Evolutionary conservation across 2,888 invertebrate genomes (phyloP), one percentile per base, ranked within the genome.

Genomic region (Epinotia brunnichana): DNA sequence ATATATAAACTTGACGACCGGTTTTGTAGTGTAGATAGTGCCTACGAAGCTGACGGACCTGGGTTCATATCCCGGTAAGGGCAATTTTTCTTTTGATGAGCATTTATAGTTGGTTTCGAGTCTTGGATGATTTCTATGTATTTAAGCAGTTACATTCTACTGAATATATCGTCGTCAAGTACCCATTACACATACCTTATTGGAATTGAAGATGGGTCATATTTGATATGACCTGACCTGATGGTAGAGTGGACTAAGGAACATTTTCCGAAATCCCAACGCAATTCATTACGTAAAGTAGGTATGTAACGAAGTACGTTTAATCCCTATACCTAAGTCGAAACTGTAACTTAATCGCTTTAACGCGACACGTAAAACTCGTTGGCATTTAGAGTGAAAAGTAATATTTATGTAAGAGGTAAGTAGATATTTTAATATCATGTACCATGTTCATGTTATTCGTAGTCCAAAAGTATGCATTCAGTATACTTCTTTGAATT

Each of bases 291-390:
- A 48, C 13, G 0, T 48, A n/a, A 48, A n/a, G 15, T 15, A 15
- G 3, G 15, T 44, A 44, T 5, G 4, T 44, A 44, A 15, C 4
- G 35, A 35, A 35, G 35, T 44, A 48, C n/a, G 48, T 48, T 48
- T n/a, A 48, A 48, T 4, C 48, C 48, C n/a, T 48, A 35, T 35
- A 48, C 15, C 48, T 48, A n/a, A 48, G n/a, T 48, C 15, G 15
- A 2, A 2, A 48, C 13, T 48, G 59, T 39, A 59, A 59, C 39
- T 17, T 59, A 35, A 61, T 61, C 19, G 61, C 44, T 61, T 44
- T 61, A 61, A 61, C 44, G 24, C 15, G 61, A 21, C 44, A 44
- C 15, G 9, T n/a, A n/a, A 11, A 21, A 24, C 44, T 61, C 19
- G 61, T 13, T 21, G 15, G 21, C 7, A 2, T 1, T 24, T 41